Conservation (phyloP, 1,140 invertebrate genomes). For the Drosophila azteca region DNA sequence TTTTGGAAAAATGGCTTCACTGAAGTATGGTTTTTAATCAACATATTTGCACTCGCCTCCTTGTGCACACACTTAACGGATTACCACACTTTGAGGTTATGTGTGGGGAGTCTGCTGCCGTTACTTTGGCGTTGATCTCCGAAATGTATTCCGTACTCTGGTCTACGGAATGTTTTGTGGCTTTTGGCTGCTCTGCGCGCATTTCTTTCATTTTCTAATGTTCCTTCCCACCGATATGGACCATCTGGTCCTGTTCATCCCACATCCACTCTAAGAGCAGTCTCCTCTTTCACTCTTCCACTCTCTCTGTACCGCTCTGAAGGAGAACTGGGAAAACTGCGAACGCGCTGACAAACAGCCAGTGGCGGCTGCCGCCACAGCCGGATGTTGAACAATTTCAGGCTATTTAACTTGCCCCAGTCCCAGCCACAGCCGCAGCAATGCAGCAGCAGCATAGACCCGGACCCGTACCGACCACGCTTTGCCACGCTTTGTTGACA, state of each 20-base stretch:
- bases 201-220: not conserved
- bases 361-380: constrained; percentile 44
- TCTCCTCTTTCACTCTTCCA: constrained; percentile 23
- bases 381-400: constrained; percentile 75
- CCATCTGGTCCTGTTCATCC: constrained; percentile 10
- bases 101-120: no score
- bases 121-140: no score
- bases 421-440: constrained; percentile 30
- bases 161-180: not conserved
- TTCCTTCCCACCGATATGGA: not conserved
- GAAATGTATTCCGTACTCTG: no score
- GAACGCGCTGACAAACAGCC: constrained; percentile 64
- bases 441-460: not conserved
- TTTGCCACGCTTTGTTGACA: constrained; percentile 72
- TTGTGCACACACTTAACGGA: no score
- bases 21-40: no score
- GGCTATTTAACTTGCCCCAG: constrained; percentile 66
- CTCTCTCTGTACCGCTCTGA: not conserved
- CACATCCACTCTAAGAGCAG: not conserved
- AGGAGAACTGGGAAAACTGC: not conserved
- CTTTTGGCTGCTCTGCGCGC: not conserved
- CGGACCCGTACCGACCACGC: constrained; percentile 29
- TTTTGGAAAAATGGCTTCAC: no score
- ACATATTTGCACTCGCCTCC: no score
- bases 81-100: no score